A percentile compares a stretch with the other conserved stretches of the same genome.
These are phyloP conservation scores for Chamaea fasciata DNA, from an alignment of 2,113 vertebrate species.

Conservation along the genomic window DNA sequence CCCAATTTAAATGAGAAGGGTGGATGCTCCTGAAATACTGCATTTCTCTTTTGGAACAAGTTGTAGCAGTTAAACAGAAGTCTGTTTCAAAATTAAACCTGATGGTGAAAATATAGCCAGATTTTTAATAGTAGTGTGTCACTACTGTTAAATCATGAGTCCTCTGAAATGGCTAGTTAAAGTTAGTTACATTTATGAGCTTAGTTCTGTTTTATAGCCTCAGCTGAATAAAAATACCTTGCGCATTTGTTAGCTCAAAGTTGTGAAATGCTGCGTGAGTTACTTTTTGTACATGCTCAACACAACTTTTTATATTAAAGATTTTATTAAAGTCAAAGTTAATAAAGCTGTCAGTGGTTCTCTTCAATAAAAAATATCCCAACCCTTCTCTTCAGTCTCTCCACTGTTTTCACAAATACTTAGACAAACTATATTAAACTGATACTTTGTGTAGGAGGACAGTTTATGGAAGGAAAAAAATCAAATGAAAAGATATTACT, in stretches of 20 bases:
- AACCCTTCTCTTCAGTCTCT: neutral
- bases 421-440: neutral
- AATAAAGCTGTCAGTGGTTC: neutral
- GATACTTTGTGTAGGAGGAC: neutral
- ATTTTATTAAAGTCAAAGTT: neutral
- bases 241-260: neutral
- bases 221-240: neutral
- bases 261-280: neutral
- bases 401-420: neutral
- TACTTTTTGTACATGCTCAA: neutral
- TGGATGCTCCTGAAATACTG: neutral
- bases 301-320: neutral
- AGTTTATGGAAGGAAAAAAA: neutral
- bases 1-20: neutral
- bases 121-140: neutral
- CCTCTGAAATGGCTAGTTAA: neutral
- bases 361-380: neutral
- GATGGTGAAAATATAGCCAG: neutral
- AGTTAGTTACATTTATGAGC: neutral
- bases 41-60: neutral
- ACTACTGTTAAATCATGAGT: neutral
- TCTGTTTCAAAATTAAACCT: neutral
- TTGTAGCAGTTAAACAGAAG: neutral
- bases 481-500: neutral
- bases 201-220: neutral